Conservation (phyloP, 2,113 vertebrate genomes). For the Dasypus novemcinctus region DNA sequence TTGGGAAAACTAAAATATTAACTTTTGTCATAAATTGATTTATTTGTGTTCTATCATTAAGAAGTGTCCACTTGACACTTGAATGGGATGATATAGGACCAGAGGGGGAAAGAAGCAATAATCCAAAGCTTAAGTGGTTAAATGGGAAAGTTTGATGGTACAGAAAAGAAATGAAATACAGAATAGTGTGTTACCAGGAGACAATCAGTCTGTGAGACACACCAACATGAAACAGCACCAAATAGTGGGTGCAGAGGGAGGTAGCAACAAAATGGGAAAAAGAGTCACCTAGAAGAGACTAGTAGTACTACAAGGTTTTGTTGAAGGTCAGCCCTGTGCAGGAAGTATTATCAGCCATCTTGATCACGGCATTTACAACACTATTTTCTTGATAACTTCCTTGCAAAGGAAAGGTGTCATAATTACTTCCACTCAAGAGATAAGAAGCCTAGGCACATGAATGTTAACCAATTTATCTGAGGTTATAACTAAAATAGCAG, state of each 20-base stretch:
- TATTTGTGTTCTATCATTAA: neutral
- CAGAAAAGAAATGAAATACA: neutral
- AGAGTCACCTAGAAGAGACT: neutral
- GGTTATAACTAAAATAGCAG: neutral
- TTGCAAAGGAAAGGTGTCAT: neutral
- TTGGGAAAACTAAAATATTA: neutral
- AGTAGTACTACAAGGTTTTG: neutral
- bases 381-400: neutral
- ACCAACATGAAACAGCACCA: neutral
- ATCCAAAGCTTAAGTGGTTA: neutral
- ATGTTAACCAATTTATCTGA: neutral
- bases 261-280: neutral
- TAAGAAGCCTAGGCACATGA: neutral
- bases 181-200: neutral
- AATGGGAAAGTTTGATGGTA: neutral
- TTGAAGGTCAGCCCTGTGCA: neutral
- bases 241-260: neutral
- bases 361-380: neutral
- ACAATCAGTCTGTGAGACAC: neutral
- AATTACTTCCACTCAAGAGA: neutral
- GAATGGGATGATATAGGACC: neutral
- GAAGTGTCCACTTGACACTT: too few relatives aligned
- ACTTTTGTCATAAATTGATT: neutral
- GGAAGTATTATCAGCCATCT: neutral
- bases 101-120: neutral